Evolutionary conservation across 2,113 vertebrate genomes (phyloP).

Genomic region (Cairina moschata): DNA sequence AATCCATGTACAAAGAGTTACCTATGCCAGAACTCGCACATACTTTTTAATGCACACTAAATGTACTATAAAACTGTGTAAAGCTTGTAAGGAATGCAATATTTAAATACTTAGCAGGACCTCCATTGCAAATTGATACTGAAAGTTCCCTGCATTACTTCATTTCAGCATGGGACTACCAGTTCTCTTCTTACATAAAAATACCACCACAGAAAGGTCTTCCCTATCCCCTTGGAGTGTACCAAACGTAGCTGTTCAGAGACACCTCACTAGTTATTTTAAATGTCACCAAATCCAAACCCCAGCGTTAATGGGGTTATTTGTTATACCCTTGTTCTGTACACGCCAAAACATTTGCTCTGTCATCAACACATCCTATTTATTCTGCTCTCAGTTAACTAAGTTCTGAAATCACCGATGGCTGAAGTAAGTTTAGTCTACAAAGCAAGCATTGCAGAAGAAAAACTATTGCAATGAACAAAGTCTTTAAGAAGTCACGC

Average conservation of each 20-base stretch:
- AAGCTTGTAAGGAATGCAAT: not conserved
- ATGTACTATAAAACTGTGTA: not conserved
- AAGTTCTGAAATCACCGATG: not conserved
- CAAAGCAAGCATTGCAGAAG: not conserved
- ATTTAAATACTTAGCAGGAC: not conserved
- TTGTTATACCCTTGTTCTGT: slow-evolving; percentile 29
- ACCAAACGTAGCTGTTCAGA: slow-evolving; percentile 32
- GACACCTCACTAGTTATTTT: slow-evolving; percentile 43
- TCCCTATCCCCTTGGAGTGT: slow-evolving; percentile 39
- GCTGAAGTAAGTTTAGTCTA: not conserved
- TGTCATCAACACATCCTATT: not conserved
- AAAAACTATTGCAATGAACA: not conserved
- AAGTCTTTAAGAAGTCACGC: not conserved
- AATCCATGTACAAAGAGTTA: not conserved
- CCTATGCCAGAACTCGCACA: not conserved
- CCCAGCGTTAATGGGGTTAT: slow-evolving; percentile 36
- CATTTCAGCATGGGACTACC: not conserved
- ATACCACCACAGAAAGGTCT: slow-evolving; percentile 49
- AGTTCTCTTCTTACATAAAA: slow-evolving; percentile 15
- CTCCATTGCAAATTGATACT: not conserved
- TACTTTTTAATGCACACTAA: not conserved
- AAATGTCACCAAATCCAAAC: slow-evolving; percentile 69
- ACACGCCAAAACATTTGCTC: slow-evolving; percentile 28
- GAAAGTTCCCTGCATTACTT: not conserved
- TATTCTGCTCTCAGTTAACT: not conserved